Evolutionary conservation across 2,888 invertebrate species (phyloP).

Genomic region (Sylvicola fuscatus): DNA sequence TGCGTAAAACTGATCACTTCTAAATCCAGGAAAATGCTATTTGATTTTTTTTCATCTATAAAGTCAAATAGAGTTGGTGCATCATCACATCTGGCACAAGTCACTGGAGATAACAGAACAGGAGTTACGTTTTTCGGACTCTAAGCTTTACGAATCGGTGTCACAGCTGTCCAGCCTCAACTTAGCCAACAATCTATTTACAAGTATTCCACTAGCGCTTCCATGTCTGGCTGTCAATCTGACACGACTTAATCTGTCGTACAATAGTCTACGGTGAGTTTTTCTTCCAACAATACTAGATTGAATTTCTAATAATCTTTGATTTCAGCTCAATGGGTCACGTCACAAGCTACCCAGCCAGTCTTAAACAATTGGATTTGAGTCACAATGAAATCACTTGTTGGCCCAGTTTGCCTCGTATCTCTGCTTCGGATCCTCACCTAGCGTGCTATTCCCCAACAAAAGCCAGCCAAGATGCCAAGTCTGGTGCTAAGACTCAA

Average conservation of each 20-base stretch:
- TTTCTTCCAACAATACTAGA: neutral
- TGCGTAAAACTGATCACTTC: neutral
- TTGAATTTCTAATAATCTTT: conserved; percentile 1
- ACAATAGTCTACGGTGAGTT: conserved; percentile 44
- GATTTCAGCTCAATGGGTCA: conserved; percentile 50
- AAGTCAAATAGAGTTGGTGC: conserved; percentile 41
- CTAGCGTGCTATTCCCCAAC: conserved; percentile 43
- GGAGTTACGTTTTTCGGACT: conserved; percentile 33
- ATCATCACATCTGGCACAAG: conserved; percentile 58
- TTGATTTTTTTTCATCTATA: conserved; percentile 5
- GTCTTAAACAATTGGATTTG: conserved; percentile 77
- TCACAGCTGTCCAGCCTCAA: conserved; percentile 58
- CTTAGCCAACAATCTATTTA: conserved; percentile 79
- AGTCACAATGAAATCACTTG: conserved; percentile 79
- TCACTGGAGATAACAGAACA: conserved; percentile 45
- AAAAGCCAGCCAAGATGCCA: conserved; percentile 13
- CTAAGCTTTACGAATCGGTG: conserved; percentile 30
- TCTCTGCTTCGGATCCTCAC: conserved; percentile 38
- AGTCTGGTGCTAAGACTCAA: conserved; percentile 12
- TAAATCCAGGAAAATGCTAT: too few species aligned
- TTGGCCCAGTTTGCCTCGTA: conserved; percentile 73
- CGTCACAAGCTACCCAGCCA: conserved; percentile 75
- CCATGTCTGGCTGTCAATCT: conserved; percentile 80
- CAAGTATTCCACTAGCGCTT: conserved; percentile 65
- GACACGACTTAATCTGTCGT: conserved; percentile 74